Base-by-base conservation (phyloP, 2,113 vertebrate genomes). In the Orthonyx spaldingii region DNA sequence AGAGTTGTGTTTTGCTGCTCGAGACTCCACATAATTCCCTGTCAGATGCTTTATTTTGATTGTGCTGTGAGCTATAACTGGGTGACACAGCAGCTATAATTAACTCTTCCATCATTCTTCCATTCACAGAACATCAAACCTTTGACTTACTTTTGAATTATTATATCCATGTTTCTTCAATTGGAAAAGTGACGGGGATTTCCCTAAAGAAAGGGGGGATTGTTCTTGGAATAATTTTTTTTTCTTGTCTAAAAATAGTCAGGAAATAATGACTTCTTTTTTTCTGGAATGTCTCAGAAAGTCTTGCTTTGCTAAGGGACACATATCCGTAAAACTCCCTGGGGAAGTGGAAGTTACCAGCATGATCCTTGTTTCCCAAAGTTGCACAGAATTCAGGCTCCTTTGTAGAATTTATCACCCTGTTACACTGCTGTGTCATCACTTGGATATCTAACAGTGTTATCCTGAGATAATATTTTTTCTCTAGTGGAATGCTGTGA, bases 21-120 rank as follows among this genome's bases (percentile, higher is more conserved):
- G 46, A 86, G 79, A 87, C 82, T 53, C n/a, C 66, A 55, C 66
- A 50, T 71, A 94, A 89, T 87, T 96, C 93, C 22, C 81, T 92
- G 78, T 96, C 90, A 95, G 79, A 83, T 83, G 87, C 92, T 87
- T 90, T 94, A 80, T 91, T 96, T 95, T 94, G 92, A 70, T 94
- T 85, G 71, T 85, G 85, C 90, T 88, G 20, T 71, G 77, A 92
- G 87, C 90, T 94, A 10, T 84, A 82, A 79, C 87, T 82, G 91
- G 75, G 60, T 95, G 93, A 77, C 93, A 88, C 30, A 61, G 93
- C 91, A 91, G 70, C 96, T 96, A 66, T 86, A 93, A 96, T 95
- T 94, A 96, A 95, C 94, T 95, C 90, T 81, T 94, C 90, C 89
- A 93, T 96, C 93, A 89, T 87, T 75, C 82, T 81, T 69, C 91